Base-by-base conservation (phyloP, 2,113 vertebrate genomes). In the Cololabis saira region DNA sequence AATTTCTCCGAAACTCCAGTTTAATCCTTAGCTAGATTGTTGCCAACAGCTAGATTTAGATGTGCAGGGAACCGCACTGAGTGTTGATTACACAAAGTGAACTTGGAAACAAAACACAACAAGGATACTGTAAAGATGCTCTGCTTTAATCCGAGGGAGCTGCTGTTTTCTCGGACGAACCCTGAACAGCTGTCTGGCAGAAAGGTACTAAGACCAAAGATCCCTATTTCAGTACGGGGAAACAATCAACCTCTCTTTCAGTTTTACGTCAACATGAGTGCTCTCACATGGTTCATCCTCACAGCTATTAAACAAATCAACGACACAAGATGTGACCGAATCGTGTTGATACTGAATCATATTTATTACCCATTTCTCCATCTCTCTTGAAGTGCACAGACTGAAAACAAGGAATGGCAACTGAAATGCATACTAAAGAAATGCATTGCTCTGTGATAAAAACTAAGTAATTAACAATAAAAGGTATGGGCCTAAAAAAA, bases 141-240 rank as follows among this genome's bases (percentile, higher is more conserved):
- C 6, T 37, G n/a, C 10, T 18, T 47, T 9, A 45, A 15, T 11
- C 45, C 1, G 17, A 47, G 43, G 43, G 43, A n/a, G 12, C 33
- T 43, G 53, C 48, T 18, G 12, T 67, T 60, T 58, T 70, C 10
- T 68, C 59, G 15, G 54, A 69, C 69, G 43, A 61, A 67, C 50
- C 40, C 42, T 33, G 13, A 44, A 45, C 56, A 51, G 54, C 56
- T 44, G 67, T 41, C 14, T 18, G 7, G 65, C 54, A 70, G 53
- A 72, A 77, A 75, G 53, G 44, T 70, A 80, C 62, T 37, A 80
- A 78, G 79, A 67, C 76, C 53, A 58, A 51, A 82, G 81, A 78
- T 76, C 91, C 90, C 80, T 66, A 75, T 93, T 92, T 89, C 89
- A 91, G 88, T 87, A 87, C 86, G 62, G 74, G 22, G 71, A 85